These are phyloP conservation scores for Sorex maritimensis DNA, from an alignment of 2,797 vertebrate species.

Conservation along the genomic window DNA sequence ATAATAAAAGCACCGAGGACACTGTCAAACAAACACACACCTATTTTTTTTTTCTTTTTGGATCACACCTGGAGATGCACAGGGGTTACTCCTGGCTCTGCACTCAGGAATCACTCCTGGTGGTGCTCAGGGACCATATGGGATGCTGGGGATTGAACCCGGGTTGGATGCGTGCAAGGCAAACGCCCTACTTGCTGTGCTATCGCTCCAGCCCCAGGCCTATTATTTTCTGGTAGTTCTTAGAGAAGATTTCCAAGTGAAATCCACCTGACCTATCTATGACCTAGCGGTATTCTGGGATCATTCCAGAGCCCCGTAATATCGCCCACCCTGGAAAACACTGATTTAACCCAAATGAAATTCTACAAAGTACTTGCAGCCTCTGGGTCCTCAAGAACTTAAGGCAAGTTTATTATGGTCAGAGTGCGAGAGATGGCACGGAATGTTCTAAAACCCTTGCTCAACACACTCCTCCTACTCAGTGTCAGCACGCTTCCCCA, in stretches of 20 bases:
- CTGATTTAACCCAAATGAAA: conserved; percentile 6
- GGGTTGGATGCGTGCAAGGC: too few species aligned
- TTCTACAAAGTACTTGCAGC: background rate
- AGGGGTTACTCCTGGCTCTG: too few species aligned
- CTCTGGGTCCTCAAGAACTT: background rate
- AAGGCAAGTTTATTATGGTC: background rate
- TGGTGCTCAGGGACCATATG: too few species aligned
- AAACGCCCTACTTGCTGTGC: too few species aligned
- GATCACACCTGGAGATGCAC: too few species aligned
- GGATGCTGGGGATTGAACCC: too few species aligned
- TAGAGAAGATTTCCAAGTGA: background rate
- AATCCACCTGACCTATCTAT: background rate
- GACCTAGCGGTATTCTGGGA: too few species aligned
- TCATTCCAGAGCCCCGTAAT: too few species aligned
- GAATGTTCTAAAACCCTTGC: background rate
- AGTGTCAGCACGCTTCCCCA: background rate
- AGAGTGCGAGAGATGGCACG: conserved; percentile 42
- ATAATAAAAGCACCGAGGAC: background rate
- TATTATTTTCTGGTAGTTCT: background rate
- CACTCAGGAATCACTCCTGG: too few species aligned
- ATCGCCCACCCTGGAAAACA: too few species aligned
- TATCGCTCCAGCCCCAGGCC: too few species aligned
- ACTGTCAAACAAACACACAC: conserved; percentile 21
- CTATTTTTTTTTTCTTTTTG: background rate
- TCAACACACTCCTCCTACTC: background rate